These are phyloP conservation scores for Dinoponera quadriceps DNA, from an alignment of 1,140 invertebrate genomes.

Conservation along the genomic window DNA sequence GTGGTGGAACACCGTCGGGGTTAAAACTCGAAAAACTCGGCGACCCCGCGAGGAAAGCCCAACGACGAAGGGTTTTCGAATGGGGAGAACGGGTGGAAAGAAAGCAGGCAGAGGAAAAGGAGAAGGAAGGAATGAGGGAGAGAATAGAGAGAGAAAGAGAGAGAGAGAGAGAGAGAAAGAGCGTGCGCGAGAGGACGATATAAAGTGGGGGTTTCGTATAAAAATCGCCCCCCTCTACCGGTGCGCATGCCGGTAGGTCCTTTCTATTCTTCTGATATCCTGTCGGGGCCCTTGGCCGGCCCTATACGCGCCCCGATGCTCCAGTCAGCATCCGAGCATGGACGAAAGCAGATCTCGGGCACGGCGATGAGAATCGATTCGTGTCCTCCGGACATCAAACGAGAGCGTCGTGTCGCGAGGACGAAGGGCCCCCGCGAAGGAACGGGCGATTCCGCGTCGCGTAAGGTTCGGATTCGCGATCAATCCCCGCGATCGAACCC, in stretches of 20 bases:
- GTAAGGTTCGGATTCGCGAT: not conserved
- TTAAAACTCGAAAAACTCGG: constrained; percentile 79
- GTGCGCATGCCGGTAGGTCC: constrained; percentile 76
- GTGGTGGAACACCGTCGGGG: constrained; percentile 64
- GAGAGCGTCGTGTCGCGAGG: constrained; percentile 47
- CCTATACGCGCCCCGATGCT: constrained; percentile 61
- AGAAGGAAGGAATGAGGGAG: not conserved
- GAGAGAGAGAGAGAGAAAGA: constrained; percentile 16
- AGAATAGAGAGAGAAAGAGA: constrained; percentile 27
- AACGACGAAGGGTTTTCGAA: constrained; percentile 64
- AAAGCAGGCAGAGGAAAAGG: not conserved
- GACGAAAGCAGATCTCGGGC: constrained; percentile 78
- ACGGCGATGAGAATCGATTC: constrained; percentile 45
- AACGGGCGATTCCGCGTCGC: constrained; percentile 31
- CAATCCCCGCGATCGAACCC: not conserved
- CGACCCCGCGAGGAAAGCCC: constrained; percentile 71
- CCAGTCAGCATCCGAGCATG: constrained; percentile 85
- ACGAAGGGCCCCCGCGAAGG: constrained; percentile 3
- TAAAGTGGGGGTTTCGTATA: constrained; percentile 71
- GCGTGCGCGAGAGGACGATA: constrained; percentile 44
- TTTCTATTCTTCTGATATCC: constrained; percentile 86
- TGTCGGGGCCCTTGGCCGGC: constrained; percentile 76
- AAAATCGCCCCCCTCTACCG: constrained; percentile 79
- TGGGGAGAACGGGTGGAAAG: not conserved
- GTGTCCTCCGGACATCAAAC: constrained; percentile 47